Base-by-base conservation (phyloP, 1,140 invertebrate genomes). In the Drosophila virilis region DNA sequence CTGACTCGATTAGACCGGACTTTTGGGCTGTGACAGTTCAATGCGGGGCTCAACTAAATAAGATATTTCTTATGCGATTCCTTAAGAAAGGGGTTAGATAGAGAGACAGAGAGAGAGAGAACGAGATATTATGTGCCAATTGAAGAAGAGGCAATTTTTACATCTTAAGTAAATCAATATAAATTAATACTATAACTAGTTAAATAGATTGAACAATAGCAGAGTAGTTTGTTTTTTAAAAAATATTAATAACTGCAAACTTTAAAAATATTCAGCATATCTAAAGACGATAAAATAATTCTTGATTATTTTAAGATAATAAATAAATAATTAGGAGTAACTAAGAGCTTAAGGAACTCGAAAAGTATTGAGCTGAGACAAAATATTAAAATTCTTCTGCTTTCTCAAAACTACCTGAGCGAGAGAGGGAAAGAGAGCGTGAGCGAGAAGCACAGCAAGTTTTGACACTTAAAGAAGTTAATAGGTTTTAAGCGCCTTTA, bases 401-500 rank as follows among this genome's bases (percentile, higher is more conserved):
- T 28, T 28, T 28, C 22, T 4, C 4, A 28, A 28, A 28, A 28
- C 22, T 28, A 28, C 22, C 22, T 28, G 22, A 28, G 22, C 22
- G 22, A 28, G 1, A 8, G n/a, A 33, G 12, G 59, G 8, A 12
- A 54, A 52, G 38, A 2, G 4, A 13, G 38, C 8, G 40, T 35
- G 51, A n/a, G 13, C 37, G 10, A 32, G 54, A 43, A 1, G 17
- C 12, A 17, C 8, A 46, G 8, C 7, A 58, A 50, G 42, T 48
- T 48, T 51, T 50, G 43, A 32, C 50, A 52, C 28, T 62, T 13
- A 17, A 37, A 66, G 62, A 48, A 22, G 52, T 73, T 73, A 73
- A 73, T 73, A 46, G 64, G 33, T 73, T 50, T 54, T 55, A 73
- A 54, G 64, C 55, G 45, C 40, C 22, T 58, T 74, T 70, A 70